Evolutionary conservation across 2,888 invertebrate species (phyloP), one percentile per base, ranked within the genome.

Genomic region (Nomada ferruginata): DNA sequence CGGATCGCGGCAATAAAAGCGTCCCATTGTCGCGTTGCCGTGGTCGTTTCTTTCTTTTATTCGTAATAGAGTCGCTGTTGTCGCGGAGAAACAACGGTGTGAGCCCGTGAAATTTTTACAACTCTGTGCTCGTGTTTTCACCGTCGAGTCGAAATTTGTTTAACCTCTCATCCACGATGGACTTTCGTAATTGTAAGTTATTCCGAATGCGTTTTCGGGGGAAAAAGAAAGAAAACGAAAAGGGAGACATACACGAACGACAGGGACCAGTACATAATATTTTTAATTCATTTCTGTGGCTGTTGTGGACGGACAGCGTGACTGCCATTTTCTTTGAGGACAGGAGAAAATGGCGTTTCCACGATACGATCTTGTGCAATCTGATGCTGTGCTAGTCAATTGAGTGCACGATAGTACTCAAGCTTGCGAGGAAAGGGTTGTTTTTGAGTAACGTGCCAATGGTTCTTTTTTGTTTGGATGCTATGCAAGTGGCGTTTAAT

Each of bases 131-230:
- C 42, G 57, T 5, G 15, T 26, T 64, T 57, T 55, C 20, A 9
- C 15, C 47, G 47, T 15, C 9, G 53, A 42, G 63, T 63, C 55
- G 61, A 68, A 70, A 50, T 26, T 64, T 57, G 13, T 26, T 15
- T 36, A 23, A 20, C 53, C 2, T 52, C 5, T 10, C 2, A 36
- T 29, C 26, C 26, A 3, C 29, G 29, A 57, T 13, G 57, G n/a
- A n/a, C 23, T 10, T 11, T 53, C 60, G 60, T 71, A 57, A 79
- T 78, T 78, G 79, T 78, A 71, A 65, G 61, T 78, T 78, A 77
- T 50, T 50, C 64, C 36, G 15, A 52, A 18, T 20, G 20, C 23
- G 20, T 71, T 71, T 71, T 71, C 59, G 18, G 44, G 57, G 23
- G 11, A 13, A 44, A 44, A 68, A 57, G 36, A 36, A 47, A 50